Conservation (phyloP, 2,797 vertebrate genomes). For the Acipenser transmontanus region DNA sequence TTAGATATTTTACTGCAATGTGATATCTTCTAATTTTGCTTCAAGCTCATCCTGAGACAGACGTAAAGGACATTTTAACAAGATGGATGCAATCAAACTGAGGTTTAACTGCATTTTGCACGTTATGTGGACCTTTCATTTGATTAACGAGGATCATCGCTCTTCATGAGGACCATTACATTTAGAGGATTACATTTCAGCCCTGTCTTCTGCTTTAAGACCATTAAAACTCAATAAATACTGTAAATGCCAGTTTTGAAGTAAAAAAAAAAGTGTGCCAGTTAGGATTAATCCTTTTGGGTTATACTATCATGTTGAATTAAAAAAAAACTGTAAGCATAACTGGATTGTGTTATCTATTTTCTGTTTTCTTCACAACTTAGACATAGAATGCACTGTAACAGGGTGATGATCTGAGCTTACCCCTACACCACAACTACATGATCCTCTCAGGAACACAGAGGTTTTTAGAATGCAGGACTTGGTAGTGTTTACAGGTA, state of each 20-base stretch:
- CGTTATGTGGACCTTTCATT: slow-evolving; percentile 33
- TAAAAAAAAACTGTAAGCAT: no score
- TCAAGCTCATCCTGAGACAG: not conserved
- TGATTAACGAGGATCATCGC: slow-evolving; percentile 30
- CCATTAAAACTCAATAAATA: slow-evolving; percentile 21
- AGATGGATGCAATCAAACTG: slow-evolving; percentile 34
- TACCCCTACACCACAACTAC: no score
- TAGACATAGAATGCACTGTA: no score
- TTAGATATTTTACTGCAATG: no score
- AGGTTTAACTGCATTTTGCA: slow-evolving; percentile 15
- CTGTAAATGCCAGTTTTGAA: slow-evolving; percentile 16
- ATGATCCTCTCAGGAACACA: no score
- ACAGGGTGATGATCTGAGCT: no score
- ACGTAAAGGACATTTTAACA: slow-evolving; percentile 24
- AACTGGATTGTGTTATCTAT: no score
- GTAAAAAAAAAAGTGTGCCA: not conserved
- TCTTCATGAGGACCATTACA: slow-evolving; percentile 16
- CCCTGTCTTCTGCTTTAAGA: slow-evolving; percentile 11
- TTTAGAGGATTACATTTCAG: not conserved
- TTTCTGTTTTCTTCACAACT: no score
- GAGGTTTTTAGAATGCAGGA: no score
- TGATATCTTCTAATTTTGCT: not conserved
- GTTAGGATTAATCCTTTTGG: no score
- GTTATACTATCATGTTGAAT: no score
- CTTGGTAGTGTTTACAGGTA: no score